Conservation (phyloP, 2,888 invertebrate genomes). For the Mechanitis messenoides region DNA sequence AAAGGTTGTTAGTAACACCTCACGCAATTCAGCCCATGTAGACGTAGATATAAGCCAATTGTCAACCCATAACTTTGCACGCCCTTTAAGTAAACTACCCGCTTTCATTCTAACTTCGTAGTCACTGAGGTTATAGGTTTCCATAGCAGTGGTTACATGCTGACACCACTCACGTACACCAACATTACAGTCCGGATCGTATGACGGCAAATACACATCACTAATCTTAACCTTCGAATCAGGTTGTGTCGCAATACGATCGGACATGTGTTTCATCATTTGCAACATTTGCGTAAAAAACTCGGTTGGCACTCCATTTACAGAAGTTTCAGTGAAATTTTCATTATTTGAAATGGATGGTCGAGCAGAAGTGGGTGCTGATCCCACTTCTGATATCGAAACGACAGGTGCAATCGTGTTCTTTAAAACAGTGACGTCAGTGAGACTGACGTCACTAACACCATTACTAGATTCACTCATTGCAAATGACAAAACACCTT, state of each 20-base stretch:
- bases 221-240: conserved; percentile 22
- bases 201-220: conserved; percentile 34
- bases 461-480: no score
- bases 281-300: conserved; percentile 32
- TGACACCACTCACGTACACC: conserved; percentile 35
- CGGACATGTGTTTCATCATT: conserved; percentile 33
- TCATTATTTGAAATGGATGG: no score
- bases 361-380: not conserved
- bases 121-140: conserved; percentile 15
- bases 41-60: conserved; percentile 32
- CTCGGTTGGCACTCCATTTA: conserved; percentile 19
- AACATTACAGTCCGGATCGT: conserved; percentile 32
- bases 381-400: conserved; percentile 8
- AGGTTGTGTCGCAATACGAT: not conserved
- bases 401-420: not conserved
- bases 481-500: no score
- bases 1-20: conserved; percentile 23
- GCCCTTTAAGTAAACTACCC: conserved; percentile 33
- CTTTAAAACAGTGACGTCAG: conserved; percentile 1
- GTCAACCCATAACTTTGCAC: conserved; percentile 36
- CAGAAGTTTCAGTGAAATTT: no score
- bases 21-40: conserved; percentile 32
- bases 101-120: conserved; percentile 36
- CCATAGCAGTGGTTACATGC: conserved; percentile 28
- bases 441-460: no score